Base-by-base conservation (phyloP, 2,888 invertebrate genomes). In the Podabrus alpinus region DNA sequence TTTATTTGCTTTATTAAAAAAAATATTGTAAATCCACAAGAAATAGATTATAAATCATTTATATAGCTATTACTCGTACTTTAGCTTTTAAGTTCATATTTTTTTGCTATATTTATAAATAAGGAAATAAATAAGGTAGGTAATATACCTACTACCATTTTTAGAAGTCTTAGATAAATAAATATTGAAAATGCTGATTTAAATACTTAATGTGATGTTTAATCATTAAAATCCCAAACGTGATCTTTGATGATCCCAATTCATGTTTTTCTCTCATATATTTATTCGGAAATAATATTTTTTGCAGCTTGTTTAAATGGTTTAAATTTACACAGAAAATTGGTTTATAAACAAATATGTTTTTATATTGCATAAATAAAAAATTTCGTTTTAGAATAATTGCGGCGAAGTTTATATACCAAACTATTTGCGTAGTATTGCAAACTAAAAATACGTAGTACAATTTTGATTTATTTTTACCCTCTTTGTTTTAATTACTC, bases 1-100 rank as follows among this genome's bases (percentile, higher is more conserved):
- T 66, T 66, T 66, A 66, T 71, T n/a, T 71, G 25, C 60, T 15
- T n/a, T 15, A 19, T 64, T 16, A 29, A 59, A 66, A 17, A 71
- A 21, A 59, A 29, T n/a, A n/a, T n/a, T n/a, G n/a, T n/a, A n/a
- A n/a, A n/a, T n/a, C n/a, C n/a, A n/a, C n/a, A n/a, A n/a, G n/a
- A n/a, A n/a, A n/a, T n/a, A n/a, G n/a, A n/a, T n/a, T n/a, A n/a
- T n/a, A n/a, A n/a, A n/a, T n/a, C n/a, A n/a, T n/a, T n/a, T n/a
- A n/a, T n/a, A n/a, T n/a, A n/a, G n/a, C n/a, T n/a, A n/a, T n/a
- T n/a, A n/a, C n/a, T n/a, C n/a, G n/a, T n/a, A n/a, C n/a, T n/a
- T n/a, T n/a, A n/a, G n/a, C n/a, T n/a, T n/a, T n/a, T n/a, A n/a
- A n/a, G n/a, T n/a, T n/a, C n/a, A n/a, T 19, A 19, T 19, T 19